These are phyloP conservation scores for Cardinalis cardinalis DNA, from an alignment of 2,113 vertebrate species.

Conservation along the genomic window DNA sequence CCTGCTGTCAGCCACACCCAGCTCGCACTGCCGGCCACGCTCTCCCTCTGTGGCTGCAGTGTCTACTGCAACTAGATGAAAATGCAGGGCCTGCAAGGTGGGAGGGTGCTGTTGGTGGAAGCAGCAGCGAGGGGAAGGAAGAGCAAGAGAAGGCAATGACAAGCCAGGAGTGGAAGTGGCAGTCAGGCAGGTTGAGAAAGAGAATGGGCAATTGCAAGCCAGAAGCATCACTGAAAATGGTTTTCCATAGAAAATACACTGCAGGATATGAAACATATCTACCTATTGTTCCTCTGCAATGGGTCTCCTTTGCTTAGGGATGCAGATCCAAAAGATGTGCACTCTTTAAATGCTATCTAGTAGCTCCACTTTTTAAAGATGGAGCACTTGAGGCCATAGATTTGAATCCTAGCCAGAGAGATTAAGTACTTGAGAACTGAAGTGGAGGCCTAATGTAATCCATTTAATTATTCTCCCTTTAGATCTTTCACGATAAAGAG, in stretches of 20 bases:
- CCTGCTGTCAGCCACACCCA: background rate
- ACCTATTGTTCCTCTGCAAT: background rate
- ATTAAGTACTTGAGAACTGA: conserved; percentile 20
- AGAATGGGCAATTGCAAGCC: background rate
- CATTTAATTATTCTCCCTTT: conserved; percentile 7
- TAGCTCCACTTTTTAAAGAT: background rate
- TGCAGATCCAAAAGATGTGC: background rate
- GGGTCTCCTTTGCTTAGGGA: background rate
- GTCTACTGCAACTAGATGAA: background rate
- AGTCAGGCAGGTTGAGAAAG: background rate
- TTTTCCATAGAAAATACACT: background rate
- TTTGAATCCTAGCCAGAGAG: conserved; percentile 21
- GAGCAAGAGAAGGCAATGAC: background rate
- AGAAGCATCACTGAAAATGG: background rate
- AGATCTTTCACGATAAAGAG: background rate
- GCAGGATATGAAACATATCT: background rate
- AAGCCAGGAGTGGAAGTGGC: background rate
- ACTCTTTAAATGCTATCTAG: background rate
- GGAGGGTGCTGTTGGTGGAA: background rate
- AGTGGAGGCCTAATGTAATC: background rate
- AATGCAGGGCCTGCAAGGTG: background rate
- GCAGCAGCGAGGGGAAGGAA: background rate
- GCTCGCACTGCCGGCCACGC: fast-evolving
- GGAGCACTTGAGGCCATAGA: background rate
- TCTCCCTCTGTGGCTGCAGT: background rate